Evolutionary conservation across 2,888 invertebrate genomes (phyloP).

Genomic region (Pediacus dermestoides): DNA sequence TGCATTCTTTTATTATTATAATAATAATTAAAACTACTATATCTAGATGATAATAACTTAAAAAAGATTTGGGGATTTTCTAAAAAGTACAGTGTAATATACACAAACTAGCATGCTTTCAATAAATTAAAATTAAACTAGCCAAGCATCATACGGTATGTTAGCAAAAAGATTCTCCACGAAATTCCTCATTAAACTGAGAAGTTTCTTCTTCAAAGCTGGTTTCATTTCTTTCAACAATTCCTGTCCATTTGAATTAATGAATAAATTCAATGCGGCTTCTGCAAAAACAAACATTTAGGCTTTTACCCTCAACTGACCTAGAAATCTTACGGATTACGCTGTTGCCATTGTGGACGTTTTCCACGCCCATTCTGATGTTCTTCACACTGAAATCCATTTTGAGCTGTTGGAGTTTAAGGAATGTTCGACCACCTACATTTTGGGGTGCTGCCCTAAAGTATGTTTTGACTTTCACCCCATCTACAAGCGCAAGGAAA

Average conservation of each 20-base stretch:
- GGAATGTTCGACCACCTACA: constrained; percentile 63
- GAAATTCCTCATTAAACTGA: constrained; percentile 71
- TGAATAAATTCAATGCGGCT: constrained; percentile 80
- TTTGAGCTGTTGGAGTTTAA: constrained; percentile 72
- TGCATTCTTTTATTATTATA: too few relatives aligned
- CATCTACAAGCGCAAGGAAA: constrained; percentile 57
- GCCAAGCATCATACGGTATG: constrained; percentile 77
- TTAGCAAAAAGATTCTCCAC: constrained; percentile 70
- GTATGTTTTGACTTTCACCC: constrained; percentile 80
- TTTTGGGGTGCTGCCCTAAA: constrained; percentile 67
- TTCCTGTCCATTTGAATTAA: constrained; percentile 82
- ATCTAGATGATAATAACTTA: background rate
- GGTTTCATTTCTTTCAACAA: constrained; percentile 85
- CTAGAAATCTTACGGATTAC: constrained; percentile 72
- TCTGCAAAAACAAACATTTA: constrained; percentile 54
- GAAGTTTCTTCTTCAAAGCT: constrained; percentile 70
- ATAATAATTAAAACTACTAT: too few relatives aligned
- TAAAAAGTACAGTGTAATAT: too few relatives aligned
- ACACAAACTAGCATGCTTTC: too few relatives aligned
- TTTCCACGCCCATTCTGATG: constrained; percentile 82
- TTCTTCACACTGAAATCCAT: constrained; percentile 82
- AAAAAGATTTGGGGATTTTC: constrained; percentile 6
- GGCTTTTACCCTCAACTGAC: constrained; percentile 9
- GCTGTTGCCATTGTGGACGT: constrained; percentile 74
- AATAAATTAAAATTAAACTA: constrained; percentile 42